Evolutionary conservation across 2,888 invertebrate genomes (phyloP), one percentile per base, ranked within the genome.

Genomic region (Phalangium opilio): DNA sequence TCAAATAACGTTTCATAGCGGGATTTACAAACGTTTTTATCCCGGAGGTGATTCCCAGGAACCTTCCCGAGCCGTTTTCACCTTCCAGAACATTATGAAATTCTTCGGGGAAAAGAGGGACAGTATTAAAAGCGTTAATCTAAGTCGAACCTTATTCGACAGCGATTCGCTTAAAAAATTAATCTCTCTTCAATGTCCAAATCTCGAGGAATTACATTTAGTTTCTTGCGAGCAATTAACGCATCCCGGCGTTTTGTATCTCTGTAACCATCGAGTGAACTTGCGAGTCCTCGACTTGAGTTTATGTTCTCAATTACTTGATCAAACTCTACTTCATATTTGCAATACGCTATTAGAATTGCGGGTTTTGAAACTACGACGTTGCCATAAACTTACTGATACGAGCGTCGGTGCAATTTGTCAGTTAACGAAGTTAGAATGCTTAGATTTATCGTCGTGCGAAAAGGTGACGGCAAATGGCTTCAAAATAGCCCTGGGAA

Each of bases 1-100:
- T 56, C 78, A 78, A 48, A 73, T 83, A 43, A 77, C 79, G 27
- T 83, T 80, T 62, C 81, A 81, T 61, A 67, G 71, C 50, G 78
- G 77, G 5, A 69, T 79, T 34, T 76, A 77, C 38, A 74, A 75
- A 52, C 75, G 75, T 50, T 80, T 79, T 63, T 80, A 80, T 65
- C 76, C 78, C 0, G 51, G 55, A 17, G 54, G 52, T 3, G 59
- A 61, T 8, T 63, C 68, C 40, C 63, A 62, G 39, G 59, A 62
- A 41, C 60, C 60, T 47, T 81, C 78, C 41, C 78, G 79, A 58
- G 77, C 77, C 58, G 76, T 82, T 2, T 63, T 83, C 20, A 81
- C 82, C 34, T 83, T 81, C 60, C 72, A 73, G 55, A 78, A 77
- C 59, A 68, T 82, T 27, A 61, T 76, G 41, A 70, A 72, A 51